Conservation (phyloP, 2,888 invertebrate genomes). For the Volucella bombylans region DNA sequence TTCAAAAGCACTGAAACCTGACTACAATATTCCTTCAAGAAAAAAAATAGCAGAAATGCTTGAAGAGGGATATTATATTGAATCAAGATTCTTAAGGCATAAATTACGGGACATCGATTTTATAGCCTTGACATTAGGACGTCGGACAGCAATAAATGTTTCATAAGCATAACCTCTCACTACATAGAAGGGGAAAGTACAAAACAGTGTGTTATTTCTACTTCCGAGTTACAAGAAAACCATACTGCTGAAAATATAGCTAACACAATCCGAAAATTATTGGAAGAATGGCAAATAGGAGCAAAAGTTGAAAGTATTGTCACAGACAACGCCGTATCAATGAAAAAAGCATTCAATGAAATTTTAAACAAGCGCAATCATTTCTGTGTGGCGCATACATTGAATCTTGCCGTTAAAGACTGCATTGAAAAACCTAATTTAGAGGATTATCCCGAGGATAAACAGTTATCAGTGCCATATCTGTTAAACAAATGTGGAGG, state of each 20-base stretch:
- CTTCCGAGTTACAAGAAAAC: too few relatives aligned
- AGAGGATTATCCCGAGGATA: not conserved
- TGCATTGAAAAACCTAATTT: conserved; percentile 16
- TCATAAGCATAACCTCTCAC: conserved; percentile 14
- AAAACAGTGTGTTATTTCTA: not conserved
- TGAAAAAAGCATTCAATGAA: conserved; percentile 31
- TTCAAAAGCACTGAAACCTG: conserved; percentile 1
- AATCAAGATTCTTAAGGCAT: conserved; percentile 1
- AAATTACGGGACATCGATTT: conserved; percentile 16
- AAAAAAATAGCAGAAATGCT: conserved; percentile 8
- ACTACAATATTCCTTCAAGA: not conserved
- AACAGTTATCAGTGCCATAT: too few relatives aligned
- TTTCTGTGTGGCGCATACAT: conserved; percentile 16
- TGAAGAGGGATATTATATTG: conserved; percentile 6
- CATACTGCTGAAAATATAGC: too few relatives aligned
- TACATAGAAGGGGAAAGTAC: not conserved
- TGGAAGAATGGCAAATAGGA: too few relatives aligned
- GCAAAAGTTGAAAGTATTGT: conserved; percentile 15
- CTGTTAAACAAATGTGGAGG: too few relatives aligned
- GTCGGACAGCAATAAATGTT: conserved; percentile 7
- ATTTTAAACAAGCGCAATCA: conserved; percentile 21
- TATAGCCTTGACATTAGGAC: conserved; percentile 3
- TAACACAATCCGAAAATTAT: too few relatives aligned
- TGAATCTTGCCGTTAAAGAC: conserved; percentile 14
- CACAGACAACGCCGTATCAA: conserved; percentile 24